Conservation (phyloP, 2,888 invertebrate species). For the Epicampocera succincta region DNA sequence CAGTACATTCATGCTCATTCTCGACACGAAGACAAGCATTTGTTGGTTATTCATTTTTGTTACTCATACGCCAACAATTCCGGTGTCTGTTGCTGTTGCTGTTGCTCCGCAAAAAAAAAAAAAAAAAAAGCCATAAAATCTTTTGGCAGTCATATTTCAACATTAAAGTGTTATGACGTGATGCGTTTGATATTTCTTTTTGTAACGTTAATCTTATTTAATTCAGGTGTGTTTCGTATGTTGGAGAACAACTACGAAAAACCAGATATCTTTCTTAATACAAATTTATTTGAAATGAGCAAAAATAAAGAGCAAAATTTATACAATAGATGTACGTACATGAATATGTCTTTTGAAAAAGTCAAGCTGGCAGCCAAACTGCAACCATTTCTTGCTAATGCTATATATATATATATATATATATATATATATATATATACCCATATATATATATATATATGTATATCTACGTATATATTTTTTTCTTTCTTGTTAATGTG, state of each 20-base stretch:
- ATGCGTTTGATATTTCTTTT: conserved; percentile 71
- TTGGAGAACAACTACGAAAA: not conserved
- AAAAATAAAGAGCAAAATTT: conserved; percentile 40
- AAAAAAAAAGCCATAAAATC: conserved; percentile 25
- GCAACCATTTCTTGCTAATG: conserved; percentile 43
- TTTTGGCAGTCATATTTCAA: conserved; percentile 61
- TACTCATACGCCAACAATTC: conserved; percentile 66
- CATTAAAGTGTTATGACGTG: conserved; percentile 73
- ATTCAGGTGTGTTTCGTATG: conserved; percentile 72
- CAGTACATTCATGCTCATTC: not conserved
- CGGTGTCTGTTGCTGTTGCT: too few relatives aligned
- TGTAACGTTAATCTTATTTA: conserved; percentile 67
- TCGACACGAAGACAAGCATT: not conserved
- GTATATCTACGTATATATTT: not conserved
- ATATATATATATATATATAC: conserved; percentile 15
- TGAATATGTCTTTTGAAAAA: conserved; percentile 26
- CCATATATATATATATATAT: conserved; percentile 11
- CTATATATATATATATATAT: conserved; percentile 7
- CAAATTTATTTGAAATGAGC: conserved; percentile 40
- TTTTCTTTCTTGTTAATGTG: conserved; percentile 34
- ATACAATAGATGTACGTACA: too few relatives aligned
- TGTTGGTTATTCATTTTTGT: not conserved
- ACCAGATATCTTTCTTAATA: conserved; percentile 2
- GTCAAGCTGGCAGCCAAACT: conserved; percentile 40
- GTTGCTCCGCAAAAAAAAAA: conserved; percentile 5